Conservation (phyloP, 2,797 vertebrate genomes). For the Sardinella longiceps region DNA sequence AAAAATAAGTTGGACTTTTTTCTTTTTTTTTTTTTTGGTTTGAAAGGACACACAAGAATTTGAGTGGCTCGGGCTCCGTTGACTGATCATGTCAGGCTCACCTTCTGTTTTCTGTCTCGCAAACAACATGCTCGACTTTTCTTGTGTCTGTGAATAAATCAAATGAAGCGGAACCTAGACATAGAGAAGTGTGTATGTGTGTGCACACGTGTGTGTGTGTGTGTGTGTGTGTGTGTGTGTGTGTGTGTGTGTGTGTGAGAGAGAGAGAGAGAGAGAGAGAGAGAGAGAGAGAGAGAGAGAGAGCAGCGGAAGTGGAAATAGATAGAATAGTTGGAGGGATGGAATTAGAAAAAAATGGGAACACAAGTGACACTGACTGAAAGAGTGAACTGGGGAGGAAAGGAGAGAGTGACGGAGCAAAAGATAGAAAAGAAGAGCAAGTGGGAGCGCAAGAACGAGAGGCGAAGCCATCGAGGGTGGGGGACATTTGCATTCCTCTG, state of each 20-base stretch:
- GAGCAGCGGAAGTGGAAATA: background rate
- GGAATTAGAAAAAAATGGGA: background rate
- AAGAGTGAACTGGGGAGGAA: background rate
- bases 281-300: background rate
- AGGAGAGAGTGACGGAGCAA: background rate
- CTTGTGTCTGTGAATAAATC: conserved; percentile 1
- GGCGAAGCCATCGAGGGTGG: conserved; percentile 8
- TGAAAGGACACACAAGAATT: background rate
- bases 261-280: background rate
- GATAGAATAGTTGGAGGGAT: background rate
- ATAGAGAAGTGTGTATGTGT: too few species aligned
- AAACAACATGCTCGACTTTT: background rate
- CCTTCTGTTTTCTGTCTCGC: background rate
- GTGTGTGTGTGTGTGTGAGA: background rate
- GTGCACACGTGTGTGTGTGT: background rate
- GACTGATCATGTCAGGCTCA: conserved; percentile 4
- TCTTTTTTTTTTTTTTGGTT: background rate
- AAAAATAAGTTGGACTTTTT: background rate
- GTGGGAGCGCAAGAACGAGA: background rate
- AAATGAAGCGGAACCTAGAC: background rate
- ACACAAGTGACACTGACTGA: background rate
- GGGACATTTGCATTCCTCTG: conserved; percentile 32
- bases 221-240: background rate
- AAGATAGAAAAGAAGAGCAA: background rate
- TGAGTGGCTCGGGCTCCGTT: background rate